Conservation (phyloP, 2,113 vertebrate species). For the Sitta europaea region DNA sequence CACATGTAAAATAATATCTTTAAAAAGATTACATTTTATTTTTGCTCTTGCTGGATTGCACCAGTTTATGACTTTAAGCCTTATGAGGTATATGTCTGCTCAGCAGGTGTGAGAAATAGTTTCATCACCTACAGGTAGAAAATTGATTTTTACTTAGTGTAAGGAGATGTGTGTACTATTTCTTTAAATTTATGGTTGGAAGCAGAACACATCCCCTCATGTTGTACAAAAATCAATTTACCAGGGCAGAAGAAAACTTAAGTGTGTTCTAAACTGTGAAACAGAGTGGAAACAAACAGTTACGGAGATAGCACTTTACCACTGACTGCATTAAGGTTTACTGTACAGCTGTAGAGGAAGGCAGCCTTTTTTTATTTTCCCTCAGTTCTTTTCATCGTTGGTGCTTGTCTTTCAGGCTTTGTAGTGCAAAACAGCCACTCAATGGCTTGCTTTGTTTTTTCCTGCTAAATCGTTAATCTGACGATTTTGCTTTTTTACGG, state of each 20-base stretch:
- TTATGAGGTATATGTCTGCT: not conserved
- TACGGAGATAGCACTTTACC: not conserved
- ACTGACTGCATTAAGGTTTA: not conserved
- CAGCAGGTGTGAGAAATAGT: not conserved
- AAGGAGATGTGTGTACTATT: conserved; percentile 10
- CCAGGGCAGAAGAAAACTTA: not conserved
- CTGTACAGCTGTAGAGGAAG: not conserved
- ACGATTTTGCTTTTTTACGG: not conserved
- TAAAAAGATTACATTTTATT: conserved; percentile 15
- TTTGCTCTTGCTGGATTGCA: conserved; percentile 1
- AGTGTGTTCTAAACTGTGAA: conserved; percentile 2
- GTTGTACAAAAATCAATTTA: conserved; percentile 45
- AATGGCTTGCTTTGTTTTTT: not conserved
- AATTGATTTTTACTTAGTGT: conserved; percentile 50
- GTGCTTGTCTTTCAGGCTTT: not conserved
- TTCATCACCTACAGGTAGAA: conserved; percentile 7
- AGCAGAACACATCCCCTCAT: conserved; percentile 1
- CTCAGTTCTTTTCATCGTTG: not conserved
- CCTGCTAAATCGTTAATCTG: not conserved
- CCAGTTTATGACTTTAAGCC: not conserved
- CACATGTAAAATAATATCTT: conserved; percentile 27
- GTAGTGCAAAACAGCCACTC: not conserved
- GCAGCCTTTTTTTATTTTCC: not conserved
- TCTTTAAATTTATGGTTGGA: conserved; percentile 30
- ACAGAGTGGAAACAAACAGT: not conserved